Evolutionary conservation across 1,140 invertebrate species (phyloP), one percentile per base, ranked within the genome.

Genomic region (Orussus abietinus): DNA sequence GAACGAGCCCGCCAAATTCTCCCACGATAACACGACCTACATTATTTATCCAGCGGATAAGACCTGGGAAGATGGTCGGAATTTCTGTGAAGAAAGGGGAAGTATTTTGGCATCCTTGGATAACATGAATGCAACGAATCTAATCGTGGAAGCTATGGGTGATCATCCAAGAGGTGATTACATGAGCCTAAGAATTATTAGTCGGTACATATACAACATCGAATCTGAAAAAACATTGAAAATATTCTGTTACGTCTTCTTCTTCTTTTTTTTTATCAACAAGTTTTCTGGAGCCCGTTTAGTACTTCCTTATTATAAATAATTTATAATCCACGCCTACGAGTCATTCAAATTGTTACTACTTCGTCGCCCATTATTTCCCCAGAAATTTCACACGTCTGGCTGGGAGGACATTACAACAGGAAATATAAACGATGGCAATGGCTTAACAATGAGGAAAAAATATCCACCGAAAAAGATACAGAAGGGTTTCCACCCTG

Each of bases 131-230:
- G 17, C 45, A 3, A 49, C 51, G 5, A 51, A 53, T 38, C 9
- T 51, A 9, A 57, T 62, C 14, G 42, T 57, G 22, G 49, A 55
- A 30, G 51, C 54, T 6, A 62, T 62, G 56, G 54, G 51, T 5
- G 59, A 62, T 55, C 56, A 59, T 48, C 59, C 56, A 6, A 47
- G 50, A 49, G 52, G 52, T 50, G 36, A 36, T 14, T 35, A 39
- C n/a, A 47, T 22, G 25, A 13, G 11, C n/a, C n/a, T 25, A 7
- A n/a, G n/a, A 25, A 25, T n/a, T 7, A 25, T 25, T 7, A 25
- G n/a, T 25, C n/a, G n/a, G 22, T 25, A 6, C 6, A 25, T 25
- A 6, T 7, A 7, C 22, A 25, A 25, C n/a, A 25, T 7, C 22
- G 22, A 25, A n/a, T 6, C 6, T n/a, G n/a, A 7, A n/a, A 25